Evolutionary conservation across 1,140 invertebrate species (phyloP).

Genomic region (Drosophila bocqueti): DNA sequence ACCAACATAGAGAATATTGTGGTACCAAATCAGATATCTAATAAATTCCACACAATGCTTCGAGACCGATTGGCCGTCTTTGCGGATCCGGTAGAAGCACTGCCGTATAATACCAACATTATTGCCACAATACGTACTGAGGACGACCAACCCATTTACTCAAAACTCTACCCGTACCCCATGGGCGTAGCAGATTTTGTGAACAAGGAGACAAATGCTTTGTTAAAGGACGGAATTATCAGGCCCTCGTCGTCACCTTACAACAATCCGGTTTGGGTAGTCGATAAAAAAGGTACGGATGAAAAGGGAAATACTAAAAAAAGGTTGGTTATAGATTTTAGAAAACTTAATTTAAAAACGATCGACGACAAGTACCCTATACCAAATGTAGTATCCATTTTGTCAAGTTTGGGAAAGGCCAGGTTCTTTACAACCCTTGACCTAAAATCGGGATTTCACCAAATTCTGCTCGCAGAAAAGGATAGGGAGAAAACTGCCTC

Average conservation of each 20-base stretch:
- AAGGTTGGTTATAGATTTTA: constrained; percentile 5
- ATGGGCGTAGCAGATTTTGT: background rate
- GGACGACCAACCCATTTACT: background rate
- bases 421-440: background rate
- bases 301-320: constrained; percentile 5
- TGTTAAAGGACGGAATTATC: constrained; percentile 1
- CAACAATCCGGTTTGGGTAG: constrained; percentile 6
- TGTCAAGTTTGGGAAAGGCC: background rate
- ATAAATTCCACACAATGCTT: background rate
- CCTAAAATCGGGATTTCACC: background rate
- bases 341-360: constrained; percentile 1
- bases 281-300: background rate
- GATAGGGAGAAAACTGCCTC: background rate
- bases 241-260: constrained; percentile 1
- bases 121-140: background rate
- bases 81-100: too few species aligned
- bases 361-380: background rate
- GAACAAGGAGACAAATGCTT: background rate
- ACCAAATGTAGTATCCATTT: background rate
- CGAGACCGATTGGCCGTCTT: too few species aligned
- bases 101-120: background rate
- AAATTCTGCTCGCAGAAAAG: background rate
- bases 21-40: too few species aligned
- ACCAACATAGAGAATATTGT: too few species aligned
- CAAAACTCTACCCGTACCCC: background rate